Evolutionary conservation across 2,888 invertebrate genomes (phyloP).

Genomic region (Ochlodes sylvanus): DNA sequence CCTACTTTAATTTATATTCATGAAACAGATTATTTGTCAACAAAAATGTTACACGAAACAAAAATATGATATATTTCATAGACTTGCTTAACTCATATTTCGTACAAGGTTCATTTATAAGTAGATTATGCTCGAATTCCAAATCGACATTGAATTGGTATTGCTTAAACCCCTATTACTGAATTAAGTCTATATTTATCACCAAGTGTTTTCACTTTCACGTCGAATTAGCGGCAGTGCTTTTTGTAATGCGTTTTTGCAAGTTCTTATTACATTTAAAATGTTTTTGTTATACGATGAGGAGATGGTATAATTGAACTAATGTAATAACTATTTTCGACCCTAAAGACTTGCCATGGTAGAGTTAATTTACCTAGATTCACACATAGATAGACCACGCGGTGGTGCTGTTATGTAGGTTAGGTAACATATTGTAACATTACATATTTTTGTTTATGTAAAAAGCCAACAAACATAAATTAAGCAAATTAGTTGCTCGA

Average conservation of each 20-base stretch:
- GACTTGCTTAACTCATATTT: neutral
- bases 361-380: too few species aligned
- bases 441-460: too few species aligned
- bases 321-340: neutral
- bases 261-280: constrained; percentile 4
- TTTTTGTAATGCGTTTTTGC: constrained; percentile 8
- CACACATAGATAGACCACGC: too few species aligned
- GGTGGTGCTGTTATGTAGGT: too few species aligned
- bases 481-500: too few species aligned
- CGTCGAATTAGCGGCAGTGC: neutral
- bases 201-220: constrained; percentile 11
- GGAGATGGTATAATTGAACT: neutral
- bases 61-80: constrained; percentile 2
- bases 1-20: constrained; percentile 5
- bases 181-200: constrained; percentile 24
- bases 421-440: too few species aligned
- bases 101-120: constrained; percentile 5
- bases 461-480: too few species aligned
- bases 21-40: neutral
- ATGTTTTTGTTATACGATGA: neutral
- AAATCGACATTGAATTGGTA: constrained; percentile 13
- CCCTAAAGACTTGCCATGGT: too few species aligned
- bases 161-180: constrained; percentile 10
- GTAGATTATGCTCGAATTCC: constrained; percentile 10
- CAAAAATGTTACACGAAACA: constrained; percentile 1